phyloP scores from a whole-genome alignment of 2,888 invertebrate genomes.

The Netelia fuscicornis region DNA sequence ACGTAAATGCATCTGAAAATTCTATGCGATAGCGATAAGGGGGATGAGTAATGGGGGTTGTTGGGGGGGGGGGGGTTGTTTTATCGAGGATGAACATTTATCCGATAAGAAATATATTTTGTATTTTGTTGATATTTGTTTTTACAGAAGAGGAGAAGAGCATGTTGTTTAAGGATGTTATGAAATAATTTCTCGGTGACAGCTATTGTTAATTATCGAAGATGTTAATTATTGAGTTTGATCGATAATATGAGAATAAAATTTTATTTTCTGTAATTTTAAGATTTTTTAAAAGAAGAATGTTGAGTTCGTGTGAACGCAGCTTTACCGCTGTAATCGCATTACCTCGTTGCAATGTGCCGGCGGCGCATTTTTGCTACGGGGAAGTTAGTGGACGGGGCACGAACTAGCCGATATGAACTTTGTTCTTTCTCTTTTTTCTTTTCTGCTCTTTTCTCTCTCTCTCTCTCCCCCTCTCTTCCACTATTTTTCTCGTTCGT shows the following conservation, averaged over 20 bases:
- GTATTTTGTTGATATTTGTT: no score
- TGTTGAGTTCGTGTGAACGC: not conserved
- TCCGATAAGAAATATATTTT: no score
- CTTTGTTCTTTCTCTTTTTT: constrained; percentile 29
- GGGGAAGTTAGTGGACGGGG: constrained; percentile 11
- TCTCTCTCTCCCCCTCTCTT: not conserved
- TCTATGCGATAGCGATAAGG: no score
- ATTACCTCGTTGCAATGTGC: not conserved
- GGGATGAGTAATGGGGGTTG: no score
- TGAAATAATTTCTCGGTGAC: no score
- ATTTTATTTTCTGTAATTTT: not conserved
- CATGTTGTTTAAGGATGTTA: no score
- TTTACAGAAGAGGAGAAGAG: no score
- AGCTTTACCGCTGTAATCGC: not conserved
- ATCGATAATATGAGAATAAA: no score
- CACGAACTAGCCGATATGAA: constrained; percentile 28
- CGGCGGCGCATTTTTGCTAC: constrained; percentile 15
- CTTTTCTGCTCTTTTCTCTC: constrained; percentile 5
- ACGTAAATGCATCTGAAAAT: not conserved
- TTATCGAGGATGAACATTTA: no score
- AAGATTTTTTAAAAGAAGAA: not conserved
- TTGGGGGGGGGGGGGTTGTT: no score
- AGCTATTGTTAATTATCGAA: no score
- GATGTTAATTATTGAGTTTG: no score
- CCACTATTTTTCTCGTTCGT: constrained; percentile 8